Conservation (phyloP, 2,888 invertebrate genomes). For the Amiota communis region DNA sequence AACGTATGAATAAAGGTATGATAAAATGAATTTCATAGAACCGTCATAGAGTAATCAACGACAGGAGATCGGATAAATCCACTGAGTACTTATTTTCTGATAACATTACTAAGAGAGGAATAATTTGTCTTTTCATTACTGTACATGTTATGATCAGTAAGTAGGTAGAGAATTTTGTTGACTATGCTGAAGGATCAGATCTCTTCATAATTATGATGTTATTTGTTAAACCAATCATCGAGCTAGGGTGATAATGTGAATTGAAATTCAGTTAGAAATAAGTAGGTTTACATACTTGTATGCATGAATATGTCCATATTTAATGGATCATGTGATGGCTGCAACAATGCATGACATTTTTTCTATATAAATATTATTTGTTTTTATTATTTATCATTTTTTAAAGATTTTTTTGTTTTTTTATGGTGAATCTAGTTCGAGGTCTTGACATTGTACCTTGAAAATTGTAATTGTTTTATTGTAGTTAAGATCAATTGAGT, state of each 20-base stretch:
- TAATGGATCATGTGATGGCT: too few relatives aligned
- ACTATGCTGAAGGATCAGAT: too few relatives aligned
- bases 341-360: too few relatives aligned
- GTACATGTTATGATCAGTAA: background rate
- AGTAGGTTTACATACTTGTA: background rate
- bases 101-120: background rate
- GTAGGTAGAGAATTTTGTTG: background rate
- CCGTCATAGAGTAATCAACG: background rate
- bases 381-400: background rate
- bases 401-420: background rate
- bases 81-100: too few relatives aligned
- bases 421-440: conserved; percentile 46
- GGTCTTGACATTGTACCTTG: conserved; percentile 67
- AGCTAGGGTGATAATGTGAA: too few relatives aligned
- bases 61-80: too few relatives aligned
- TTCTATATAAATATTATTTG: background rate
- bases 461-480: conserved; percentile 51
- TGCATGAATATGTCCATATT: background rate
- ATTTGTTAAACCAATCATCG: too few relatives aligned
- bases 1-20: background rate
- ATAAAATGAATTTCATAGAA: background rate
- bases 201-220: too few relatives aligned
- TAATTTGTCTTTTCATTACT: too few relatives aligned
- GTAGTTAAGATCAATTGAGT: conserved; percentile 38
- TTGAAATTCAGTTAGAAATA: background rate